These are phyloP conservation scores for Carabus problematicus DNA, from an alignment of 2,888 invertebrate species.

Conservation along the genomic window DNA sequence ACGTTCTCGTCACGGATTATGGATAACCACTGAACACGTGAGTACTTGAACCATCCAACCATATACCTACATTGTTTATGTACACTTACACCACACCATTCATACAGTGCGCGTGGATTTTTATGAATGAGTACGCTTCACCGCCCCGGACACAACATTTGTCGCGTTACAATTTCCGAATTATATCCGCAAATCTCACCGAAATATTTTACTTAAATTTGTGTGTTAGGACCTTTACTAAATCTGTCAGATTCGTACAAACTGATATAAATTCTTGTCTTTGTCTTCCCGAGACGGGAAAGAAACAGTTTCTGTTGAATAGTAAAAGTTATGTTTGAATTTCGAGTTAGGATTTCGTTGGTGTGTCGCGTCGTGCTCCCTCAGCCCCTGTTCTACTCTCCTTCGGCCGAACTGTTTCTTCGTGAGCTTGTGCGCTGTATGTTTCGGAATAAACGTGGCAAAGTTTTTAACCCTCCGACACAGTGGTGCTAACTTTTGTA, in stretches of 20 bases:
- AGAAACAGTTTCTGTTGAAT: conserved; percentile 28
- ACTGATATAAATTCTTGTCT: conserved; percentile 35
- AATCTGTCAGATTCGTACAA: conserved; percentile 34
- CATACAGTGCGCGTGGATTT: conserved; percentile 1
- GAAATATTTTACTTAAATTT: conserved; percentile 27
- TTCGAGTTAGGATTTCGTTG: conserved; percentile 23
- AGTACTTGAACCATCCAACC: conserved; percentile 4
- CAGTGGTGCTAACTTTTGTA: neutral
- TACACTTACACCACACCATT: conserved; percentile 10
- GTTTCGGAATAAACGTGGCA: conserved; percentile 11
- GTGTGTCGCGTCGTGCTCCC: too few species aligned
- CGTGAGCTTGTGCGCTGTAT: neutral
- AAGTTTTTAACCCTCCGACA: neutral
- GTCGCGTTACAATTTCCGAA: neutral
- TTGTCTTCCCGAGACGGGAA: conserved; percentile 26
- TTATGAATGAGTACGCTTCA: conserved; percentile 28
- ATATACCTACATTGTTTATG: conserved; percentile 6
- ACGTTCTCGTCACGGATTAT: conserved; percentile 34
- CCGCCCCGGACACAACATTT: conserved; percentile 3
- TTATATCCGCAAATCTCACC: conserved; percentile 11
- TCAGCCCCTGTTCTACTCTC: too few species aligned
- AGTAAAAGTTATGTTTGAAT: conserved; percentile 38
- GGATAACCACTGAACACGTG: conserved; percentile 34
- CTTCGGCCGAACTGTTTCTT: too few species aligned
- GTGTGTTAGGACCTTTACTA: conserved; percentile 28